phyloP scores from a whole-genome alignment of 2,888 invertebrate genomes.

The Rugalucina vietnamica region DNA sequence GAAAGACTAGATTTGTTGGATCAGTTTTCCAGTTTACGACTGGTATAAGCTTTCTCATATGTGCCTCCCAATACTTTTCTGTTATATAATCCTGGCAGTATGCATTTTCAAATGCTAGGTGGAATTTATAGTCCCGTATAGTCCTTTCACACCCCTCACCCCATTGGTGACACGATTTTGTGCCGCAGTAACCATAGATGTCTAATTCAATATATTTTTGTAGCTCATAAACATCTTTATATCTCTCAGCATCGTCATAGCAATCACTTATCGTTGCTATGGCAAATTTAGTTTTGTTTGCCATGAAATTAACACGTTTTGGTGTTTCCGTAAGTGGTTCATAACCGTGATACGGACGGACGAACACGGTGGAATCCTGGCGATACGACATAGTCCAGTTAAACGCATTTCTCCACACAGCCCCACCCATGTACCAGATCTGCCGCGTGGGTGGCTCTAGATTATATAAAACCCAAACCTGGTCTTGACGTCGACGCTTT shows the following conservation, averaged over 20 bases:
- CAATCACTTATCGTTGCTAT: conserved; percentile 21
- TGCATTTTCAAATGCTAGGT: conserved; percentile 70
- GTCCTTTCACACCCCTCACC: conserved; percentile 56
- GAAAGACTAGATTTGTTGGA: conserved; percentile 7
- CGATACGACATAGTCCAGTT: conserved; percentile 66
- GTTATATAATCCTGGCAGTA: conserved; percentile 70
- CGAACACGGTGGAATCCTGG: conserved; percentile 61
- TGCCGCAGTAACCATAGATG: conserved; percentile 61
- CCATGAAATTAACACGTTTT: conserved; percentile 30
- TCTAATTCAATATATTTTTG: conserved; percentile 48
- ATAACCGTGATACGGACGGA: conserved; percentile 58
- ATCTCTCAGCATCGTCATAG: conserved; percentile 14
- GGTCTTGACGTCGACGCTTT: not conserved
- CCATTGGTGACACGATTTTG: conserved; percentile 43
- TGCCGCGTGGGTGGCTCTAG: conserved; percentile 60
- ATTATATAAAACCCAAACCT: conserved; percentile 58
- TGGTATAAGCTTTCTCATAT: conserved; percentile 56
- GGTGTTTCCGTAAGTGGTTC: not conserved
- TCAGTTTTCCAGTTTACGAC: conserved; percentile 55
- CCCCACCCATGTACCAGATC: conserved; percentile 15
- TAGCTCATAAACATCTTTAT: not conserved
- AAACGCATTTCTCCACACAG: conserved; percentile 33
- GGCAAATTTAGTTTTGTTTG: not conserved
- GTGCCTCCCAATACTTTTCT: conserved; percentile 68
- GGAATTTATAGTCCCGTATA: conserved; percentile 65